Base-by-base conservation (phyloP, 2,797 vertebrate species). In the Danio kyathit region DNA sequence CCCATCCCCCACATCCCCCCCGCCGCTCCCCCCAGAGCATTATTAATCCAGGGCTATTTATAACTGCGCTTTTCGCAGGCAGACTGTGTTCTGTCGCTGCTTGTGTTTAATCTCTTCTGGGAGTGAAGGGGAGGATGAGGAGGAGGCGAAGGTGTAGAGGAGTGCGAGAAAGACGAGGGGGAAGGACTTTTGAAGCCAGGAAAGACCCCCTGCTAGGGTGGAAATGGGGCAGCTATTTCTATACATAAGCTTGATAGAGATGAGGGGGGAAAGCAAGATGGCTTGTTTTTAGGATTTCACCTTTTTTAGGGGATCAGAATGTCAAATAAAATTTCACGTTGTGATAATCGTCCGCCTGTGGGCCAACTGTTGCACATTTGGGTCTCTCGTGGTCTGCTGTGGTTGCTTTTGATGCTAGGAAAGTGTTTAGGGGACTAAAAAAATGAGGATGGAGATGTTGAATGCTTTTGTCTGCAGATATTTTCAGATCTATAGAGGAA, bases 31-130 rank as follows among this genome's bases (percentile, higher is more conserved):
- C 81, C 51, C 74, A 65, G 87, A 83, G 84, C 86, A 88, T 87
- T 87, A 88, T 87, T 88, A 88, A 88, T 88, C 87, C 82, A 54
- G 61, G 56, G 76, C 80, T 88, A 88, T 87, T 87, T 87, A 83
- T 88, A 88, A 84, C 87, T 80, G 56, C 67, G 43, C 77, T 83
- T 87, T 86, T 84, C 71, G 59, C 84, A 87, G 84, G 83, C 87
- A 87, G 79, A 82, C 84, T 88, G 83, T 87, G 88, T 88, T 87
- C 78, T 88, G 89, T 86, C 86, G 81, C 88, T 83, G 81, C 88
- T 88, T 75, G 84, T 83, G 79, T 86, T 86, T 83, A 87, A 88
- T 86, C 88, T 86, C 82, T 86, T 87, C 82, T 87, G 86, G 85
- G 87, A 86, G 83, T 77, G 78, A 83, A 83, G 49, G 72, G 69